Base-by-base conservation (phyloP, 2,888 invertebrate genomes). In the Enoplolaimus lenunculus region DNA sequence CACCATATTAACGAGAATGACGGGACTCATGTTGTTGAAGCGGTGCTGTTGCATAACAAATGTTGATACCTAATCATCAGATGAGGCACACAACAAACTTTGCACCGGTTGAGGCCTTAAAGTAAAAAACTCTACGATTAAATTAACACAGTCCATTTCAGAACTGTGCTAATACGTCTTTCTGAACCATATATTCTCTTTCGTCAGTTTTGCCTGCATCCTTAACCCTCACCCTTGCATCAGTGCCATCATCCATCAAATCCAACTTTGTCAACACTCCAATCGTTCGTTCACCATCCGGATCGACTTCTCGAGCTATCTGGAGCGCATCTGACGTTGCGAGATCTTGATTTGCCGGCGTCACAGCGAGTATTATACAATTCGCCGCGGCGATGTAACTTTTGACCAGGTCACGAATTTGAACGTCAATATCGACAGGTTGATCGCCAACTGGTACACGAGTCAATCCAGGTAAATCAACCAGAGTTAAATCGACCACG, bases 401-500 rank as follows among this genome's bases (percentile, higher is more conserved):
- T 84, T 93, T 87, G 76, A 97, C 89, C 93, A 97, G 93, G 73
- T 84, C 85, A 79, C 90, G 89, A 80, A 97, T 94, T 85, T 94
- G 94, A 70, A 84, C 83, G 83, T 95, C 95, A 80, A 97, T 97
- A 83, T 97, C 95, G 0, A 81, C 82, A 0, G 95, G 97, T 84
- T 97, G 97, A 85, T 97, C 95, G 68, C 95, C 97, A 76, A 97
- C 91, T 3, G 97, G 90, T 76, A 97, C 93, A 85, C 93, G 94
- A 70, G 95, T 97, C 80, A 95, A 81, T 28, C 82, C 82, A 1
- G 82, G 82, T 71, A 82, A 75, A 74, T 82, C 82, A 71, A 82
- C 81, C 74, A 82, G 74, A 2, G 82, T 82, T 74, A 82, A 74
- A 75, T 82, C 82, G 65, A 83, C 75, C 57, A 83, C 82, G 81